Percentiles rank a stretch among this genome's conserved stretches.
Conservation (phyloP, 1,140 invertebrate genomes). For the Scaptomyza hsui region DNA sequence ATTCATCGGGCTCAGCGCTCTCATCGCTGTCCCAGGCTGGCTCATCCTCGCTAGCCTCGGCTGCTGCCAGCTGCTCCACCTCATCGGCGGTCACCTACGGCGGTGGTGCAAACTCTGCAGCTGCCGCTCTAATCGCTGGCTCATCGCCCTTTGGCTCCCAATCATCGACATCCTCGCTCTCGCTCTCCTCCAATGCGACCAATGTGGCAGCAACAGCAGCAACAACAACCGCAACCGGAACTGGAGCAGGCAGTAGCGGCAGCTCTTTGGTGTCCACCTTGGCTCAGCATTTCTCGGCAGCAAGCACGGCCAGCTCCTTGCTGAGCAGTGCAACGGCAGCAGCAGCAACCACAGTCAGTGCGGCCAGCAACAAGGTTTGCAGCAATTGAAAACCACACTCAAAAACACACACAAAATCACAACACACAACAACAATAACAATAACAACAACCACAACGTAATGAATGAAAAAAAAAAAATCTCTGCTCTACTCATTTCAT, state of each 20-base stretch:
- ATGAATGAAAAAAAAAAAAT: conserved; percentile 32
- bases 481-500: conserved; percentile 53
- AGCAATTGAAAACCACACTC: conserved; percentile 29
- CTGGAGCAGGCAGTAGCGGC: conserved; percentile 4
- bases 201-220: conserved; percentile 29
- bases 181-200: conserved; percentile 56
- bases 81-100: conserved; percentile 72
- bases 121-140: conserved; percentile 63
- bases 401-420: conserved; percentile 5
- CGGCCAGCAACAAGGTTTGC: conserved; percentile 78
- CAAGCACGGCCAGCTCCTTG: conserved; percentile 49
- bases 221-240: conserved; percentile 8
- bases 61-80: conserved; percentile 52
- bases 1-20: conserved; percentile 68
- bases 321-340: conserved; percentile 43
- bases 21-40: conserved; percentile 70
- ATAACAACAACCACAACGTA: conserved; percentile 21
- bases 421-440: conserved; percentile 21
- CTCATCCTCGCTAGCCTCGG: conserved; percentile 57
- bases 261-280: conserved; percentile 73
- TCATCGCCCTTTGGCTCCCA: conserved; percentile 65
- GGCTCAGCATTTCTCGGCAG: conserved; percentile 78
- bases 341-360: conserved; percentile 48
- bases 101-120: conserved; percentile 65
- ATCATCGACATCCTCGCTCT: conserved; percentile 68